Base-by-base conservation (phyloP, 2,888 invertebrate species). In the Philereme transversata region DNA sequence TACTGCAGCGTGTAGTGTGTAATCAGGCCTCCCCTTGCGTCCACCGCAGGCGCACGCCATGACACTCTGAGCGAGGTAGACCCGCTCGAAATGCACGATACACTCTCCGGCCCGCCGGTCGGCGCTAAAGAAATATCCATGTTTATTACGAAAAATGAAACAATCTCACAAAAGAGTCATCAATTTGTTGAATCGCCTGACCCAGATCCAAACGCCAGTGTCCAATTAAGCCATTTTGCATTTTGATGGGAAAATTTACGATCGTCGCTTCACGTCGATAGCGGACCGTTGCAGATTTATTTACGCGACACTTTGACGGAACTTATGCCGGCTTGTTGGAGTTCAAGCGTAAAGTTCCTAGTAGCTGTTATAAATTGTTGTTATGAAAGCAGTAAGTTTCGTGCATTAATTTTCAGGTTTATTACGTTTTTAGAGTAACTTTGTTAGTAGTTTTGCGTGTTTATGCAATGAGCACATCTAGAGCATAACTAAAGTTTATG, bases 51-150 rank as follows among this genome's bases (percentile, higher is more conserved):
- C 45, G 95, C 94, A 57, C 94, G 93, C 96, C 96, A 97, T 47
- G 95, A 95, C 70, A 97, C 94, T 78, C 96, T 95, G 58, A 97
- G 92, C 68, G 96, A 96, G 64, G 96, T 95, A 11, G 97, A 95
- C 38, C 96, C 95, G 64, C 95, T 93, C 48, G 96, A 94, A 53
- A 94, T 92, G 80, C 97, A 97, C 64, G 93, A 92, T 56, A 97
- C 93, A 73, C 94, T 94, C 77, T 95, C 94, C 4, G 97, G 97
- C 48, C 96, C 93, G 5, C 95, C 95, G 72, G 95, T 95, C 5
- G 97, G 97, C 62, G 96, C 96, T 96, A 81, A 49, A 66, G 34
- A 57, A 64, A 64, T 63, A 60, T 56, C 34, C 57, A 54, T 50
- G 55, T 60, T 60, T 51, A 60, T 71, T 64, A 58, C 52, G 68